These are phyloP conservation scores for Gymnogyps californianus DNA, from an alignment of 2,113 vertebrate genomes.

Conservation along the genomic window DNA sequence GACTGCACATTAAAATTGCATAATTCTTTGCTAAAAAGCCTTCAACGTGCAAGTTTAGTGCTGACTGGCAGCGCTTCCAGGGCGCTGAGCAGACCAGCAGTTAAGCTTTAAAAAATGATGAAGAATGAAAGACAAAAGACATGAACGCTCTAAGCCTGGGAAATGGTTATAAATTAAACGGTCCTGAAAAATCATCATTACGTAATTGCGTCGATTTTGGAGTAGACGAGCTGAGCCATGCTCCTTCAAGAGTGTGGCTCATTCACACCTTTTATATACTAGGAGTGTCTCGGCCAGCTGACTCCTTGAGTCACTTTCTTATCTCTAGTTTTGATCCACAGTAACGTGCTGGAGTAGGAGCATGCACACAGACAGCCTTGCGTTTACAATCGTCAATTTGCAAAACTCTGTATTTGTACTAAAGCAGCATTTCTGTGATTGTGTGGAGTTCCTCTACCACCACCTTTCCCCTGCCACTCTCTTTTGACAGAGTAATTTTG, in stretches of 20 bases:
- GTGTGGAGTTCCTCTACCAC: background rate
- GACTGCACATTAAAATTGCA: background rate
- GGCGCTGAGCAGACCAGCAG: background rate
- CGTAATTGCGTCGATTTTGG: background rate
- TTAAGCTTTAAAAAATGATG: background rate
- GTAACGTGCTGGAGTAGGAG: background rate
- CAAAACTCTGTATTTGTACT: background rate
- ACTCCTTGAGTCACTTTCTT: background rate
- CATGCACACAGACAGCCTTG: fast-evolving
- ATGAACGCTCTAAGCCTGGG: background rate
- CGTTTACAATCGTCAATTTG: background rate
- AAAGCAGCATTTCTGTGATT: background rate
- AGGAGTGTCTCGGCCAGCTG: background rate
- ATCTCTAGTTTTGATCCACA: background rate
- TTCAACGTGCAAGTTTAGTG: background rate
- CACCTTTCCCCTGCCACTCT: fast-evolving
- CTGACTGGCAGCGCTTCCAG: background rate
- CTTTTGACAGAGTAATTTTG: background rate
- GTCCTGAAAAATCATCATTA: background rate
- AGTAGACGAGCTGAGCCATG: background rate
- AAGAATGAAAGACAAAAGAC: background rate
- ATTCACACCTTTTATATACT: background rate
- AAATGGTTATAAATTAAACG: background rate
- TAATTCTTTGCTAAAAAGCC: background rate
- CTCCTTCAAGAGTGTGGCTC: background rate